Conservation (phyloP, 2,888 invertebrate species). For the Crocallis elinguaria region DNA sequence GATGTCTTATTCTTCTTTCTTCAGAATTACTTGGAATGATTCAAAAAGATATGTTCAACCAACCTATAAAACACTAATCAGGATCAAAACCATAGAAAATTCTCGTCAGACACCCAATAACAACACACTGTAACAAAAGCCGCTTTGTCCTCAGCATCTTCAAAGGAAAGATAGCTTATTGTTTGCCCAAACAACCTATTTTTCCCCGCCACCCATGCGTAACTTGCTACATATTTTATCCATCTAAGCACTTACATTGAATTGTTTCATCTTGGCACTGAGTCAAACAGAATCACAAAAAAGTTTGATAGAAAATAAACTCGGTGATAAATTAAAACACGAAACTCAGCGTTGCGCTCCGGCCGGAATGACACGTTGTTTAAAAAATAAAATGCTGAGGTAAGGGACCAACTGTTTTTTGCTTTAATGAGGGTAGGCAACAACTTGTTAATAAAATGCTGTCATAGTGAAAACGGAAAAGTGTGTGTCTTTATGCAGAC, state of each 20-base stretch:
- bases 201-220: constrained; percentile 11
- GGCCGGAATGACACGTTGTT: too few relatives aligned
- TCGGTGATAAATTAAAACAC: neutral
- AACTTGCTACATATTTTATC: constrained; percentile 11
- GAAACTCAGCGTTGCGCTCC: too few relatives aligned
- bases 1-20: too few relatives aligned
- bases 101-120: neutral
- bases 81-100: neutral
- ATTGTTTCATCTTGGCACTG: constrained; percentile 30
- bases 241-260: constrained; percentile 19
- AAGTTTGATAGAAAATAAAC: neutral
- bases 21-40: too few relatives aligned
- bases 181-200: constrained; percentile 9
- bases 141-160: neutral
- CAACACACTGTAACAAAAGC: neutral
- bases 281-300: constrained; percentile 24
- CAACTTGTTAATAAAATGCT: too few relatives aligned
- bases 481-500: too few relatives aligned
- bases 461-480: too few relatives aligned
- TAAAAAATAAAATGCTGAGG: constrained; percentile 3
- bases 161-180: constrained; percentile 7
- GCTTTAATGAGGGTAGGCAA: constrained; percentile 5
- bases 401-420: neutral
- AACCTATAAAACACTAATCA: too few relatives aligned
- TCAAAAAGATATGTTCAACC: too few relatives aligned